Percentiles rank a stretch among this genome's conserved stretches.
phyloP scores from a whole-genome alignment of 2,113 vertebrate genomes.

The Neotoma lepida region DNA sequence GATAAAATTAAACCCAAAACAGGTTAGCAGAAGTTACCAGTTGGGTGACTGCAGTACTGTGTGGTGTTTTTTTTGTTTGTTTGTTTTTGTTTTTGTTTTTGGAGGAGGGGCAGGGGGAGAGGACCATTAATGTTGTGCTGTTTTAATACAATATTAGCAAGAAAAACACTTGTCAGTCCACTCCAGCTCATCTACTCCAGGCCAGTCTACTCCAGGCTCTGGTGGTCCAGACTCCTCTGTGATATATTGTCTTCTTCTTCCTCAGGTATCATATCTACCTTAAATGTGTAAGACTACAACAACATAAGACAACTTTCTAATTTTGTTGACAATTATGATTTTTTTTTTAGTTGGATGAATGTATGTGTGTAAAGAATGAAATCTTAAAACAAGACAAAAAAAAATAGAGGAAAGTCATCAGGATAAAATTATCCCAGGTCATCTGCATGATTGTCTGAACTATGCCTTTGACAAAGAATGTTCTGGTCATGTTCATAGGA shows the following conservation, averaged over 20 bases:
- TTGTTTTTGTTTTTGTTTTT: too few relatives aligned
- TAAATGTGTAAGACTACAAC: not conserved
- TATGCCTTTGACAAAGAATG: constrained; percentile 2
- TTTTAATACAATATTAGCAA: not conserved
- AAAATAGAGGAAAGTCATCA: not conserved
- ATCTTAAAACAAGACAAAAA: not conserved
- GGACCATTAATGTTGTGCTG: not conserved
- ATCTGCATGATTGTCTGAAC: not conserved
- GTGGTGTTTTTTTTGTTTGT: too few relatives aligned
- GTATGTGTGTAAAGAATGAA: not conserved
- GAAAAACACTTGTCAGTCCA: constrained; percentile 3
- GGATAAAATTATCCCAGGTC: not conserved
- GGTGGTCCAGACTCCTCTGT: not conserved
- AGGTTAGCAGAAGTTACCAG: not conserved
- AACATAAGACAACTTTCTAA: not conserved
- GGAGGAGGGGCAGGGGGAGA: not conserved
- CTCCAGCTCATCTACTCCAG: not conserved
- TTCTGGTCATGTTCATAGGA: not conserved
- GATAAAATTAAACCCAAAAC: not conserved
- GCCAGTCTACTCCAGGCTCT: not conserved
- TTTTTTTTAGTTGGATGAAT: not conserved
- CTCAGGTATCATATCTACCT: not conserved
- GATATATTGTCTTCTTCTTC: not conserved
- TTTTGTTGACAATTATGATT: not conserved
- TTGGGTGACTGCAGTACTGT: not conserved